Conservation (phyloP, 2,113 vertebrate species). For the Petrocephalus zakoni region DNA sequence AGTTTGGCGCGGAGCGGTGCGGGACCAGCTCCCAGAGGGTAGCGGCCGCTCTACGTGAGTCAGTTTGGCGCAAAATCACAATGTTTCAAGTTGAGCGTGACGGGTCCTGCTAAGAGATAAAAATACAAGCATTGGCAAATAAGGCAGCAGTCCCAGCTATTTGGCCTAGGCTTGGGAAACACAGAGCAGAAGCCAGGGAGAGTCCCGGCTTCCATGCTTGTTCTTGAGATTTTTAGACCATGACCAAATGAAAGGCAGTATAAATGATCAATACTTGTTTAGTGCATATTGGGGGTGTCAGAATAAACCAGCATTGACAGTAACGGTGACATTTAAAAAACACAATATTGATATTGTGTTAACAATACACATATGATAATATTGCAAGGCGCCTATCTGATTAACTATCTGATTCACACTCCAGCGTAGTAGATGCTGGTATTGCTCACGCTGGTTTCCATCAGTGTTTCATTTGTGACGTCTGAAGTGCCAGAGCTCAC, state of each 20-base stretch:
- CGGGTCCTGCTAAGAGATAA: slow-evolving; percentile 22
- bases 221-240: slow-evolving; percentile 22
- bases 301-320: too few relatives aligned
- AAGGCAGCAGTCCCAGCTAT: slow-evolving; percentile 34
- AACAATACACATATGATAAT: background rate
- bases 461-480: background rate
- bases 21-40: slow-evolving; percentile 38
- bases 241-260: background rate
- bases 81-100: slow-evolving; percentile 35
- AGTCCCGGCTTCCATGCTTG: background rate
- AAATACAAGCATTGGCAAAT: slow-evolving; percentile 35
- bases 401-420: background rate
- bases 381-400: too few relatives aligned
- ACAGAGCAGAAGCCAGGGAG: slow-evolving; percentile 7
- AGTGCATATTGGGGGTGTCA: background rate
- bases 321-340: background rate
- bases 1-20: slow-evolving; percentile 38
- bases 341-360: background rate
- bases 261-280: background rate
- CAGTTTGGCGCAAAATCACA: slow-evolving; percentile 36
- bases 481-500: background rate
- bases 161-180: slow-evolving; percentile 32
- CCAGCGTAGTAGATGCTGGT: background rate
- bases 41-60: slow-evolving; percentile 39
- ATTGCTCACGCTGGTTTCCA: background rate